Percentiles rank a stretch among this genome's conserved stretches.
These are phyloP conservation scores for Dysidea cf. avara DNA, from an alignment of 37 sponge, comb jelly and placozoan species.

Conservation along the genomic window DNA sequence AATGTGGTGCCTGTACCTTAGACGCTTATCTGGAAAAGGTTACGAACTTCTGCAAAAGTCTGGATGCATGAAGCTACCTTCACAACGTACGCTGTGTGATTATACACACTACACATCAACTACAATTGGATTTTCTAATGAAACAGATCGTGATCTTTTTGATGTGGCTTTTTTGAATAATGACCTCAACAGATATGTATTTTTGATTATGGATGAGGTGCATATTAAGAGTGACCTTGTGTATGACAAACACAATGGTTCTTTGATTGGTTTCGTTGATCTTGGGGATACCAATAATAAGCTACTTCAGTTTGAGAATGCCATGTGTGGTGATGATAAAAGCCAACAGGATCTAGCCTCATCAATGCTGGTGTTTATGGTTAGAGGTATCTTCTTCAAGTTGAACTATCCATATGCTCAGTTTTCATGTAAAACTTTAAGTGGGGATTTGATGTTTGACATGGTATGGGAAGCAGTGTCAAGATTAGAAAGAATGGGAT, in stretches of 20 bases:
- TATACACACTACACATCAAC: background rate
- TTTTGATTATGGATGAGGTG: background rate
- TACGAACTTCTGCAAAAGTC: background rate
- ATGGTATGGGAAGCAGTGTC: background rate
- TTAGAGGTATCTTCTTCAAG: background rate
- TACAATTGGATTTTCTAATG: slow-evolving; percentile 16
- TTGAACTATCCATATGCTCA: slow-evolving; percentile 12
- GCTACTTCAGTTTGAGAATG: background rate
- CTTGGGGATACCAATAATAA: slow-evolving; percentile 6
- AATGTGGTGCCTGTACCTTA: slow-evolving; percentile 9
- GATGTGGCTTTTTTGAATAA: background rate
- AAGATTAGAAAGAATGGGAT: background rate
- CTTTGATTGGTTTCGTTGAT: background rate
- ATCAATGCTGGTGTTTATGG: slow-evolving; percentile 11
- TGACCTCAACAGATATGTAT: background rate
- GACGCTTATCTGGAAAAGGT: background rate
- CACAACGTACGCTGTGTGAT: slow-evolving; percentile 9
- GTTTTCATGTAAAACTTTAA: background rate
- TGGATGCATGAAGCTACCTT: background rate
- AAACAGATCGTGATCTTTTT: background rate
- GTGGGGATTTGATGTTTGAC: slow-evolving; percentile 1
- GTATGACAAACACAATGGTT: too few relatives aligned
- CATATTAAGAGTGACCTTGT: background rate
- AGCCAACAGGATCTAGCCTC: background rate
- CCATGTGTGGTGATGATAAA: background rate